phyloP scores from a whole-genome alignment of 2,113 vertebrate genomes.

The Eurypyga helias region DNA sequence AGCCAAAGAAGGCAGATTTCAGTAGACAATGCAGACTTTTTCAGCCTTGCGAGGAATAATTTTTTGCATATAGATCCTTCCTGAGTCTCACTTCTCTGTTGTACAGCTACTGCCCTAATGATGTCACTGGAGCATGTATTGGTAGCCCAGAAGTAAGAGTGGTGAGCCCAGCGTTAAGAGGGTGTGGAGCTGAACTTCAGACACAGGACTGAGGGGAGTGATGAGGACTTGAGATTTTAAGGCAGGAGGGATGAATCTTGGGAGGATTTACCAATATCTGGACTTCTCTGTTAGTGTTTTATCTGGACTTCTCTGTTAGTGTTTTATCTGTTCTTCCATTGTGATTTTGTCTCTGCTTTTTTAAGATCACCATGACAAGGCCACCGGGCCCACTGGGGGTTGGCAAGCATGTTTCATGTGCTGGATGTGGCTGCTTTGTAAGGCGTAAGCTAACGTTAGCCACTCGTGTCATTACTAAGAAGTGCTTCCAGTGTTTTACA shows the following conservation, averaged over 20 bases:
- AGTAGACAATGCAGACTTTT: not conserved
- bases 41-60: not conserved
- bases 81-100: not conserved
- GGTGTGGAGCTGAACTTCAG: not conserved
- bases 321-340: not conserved
- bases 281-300: not conserved
- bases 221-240: not conserved
- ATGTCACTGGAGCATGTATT: not conserved
- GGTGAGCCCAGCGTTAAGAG: not conserved
- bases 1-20: not conserved
- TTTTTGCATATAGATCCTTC: not conserved
- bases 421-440: not conserved
- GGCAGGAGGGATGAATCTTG: not conserved
- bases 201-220: not conserved
- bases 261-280: not conserved
- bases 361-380: not conserved
- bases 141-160: not conserved
- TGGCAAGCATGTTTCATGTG: rapidly evolving
- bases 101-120: not conserved
- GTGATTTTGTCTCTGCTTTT: not conserved
- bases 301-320: not conserved
- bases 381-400: not conserved
- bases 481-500: not conserved
- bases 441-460: not conserved
- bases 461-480: not conserved